Evolutionary conservation across 2,797 vertebrate species (phyloP).

Genomic region (Sebastes reedi): DNA sequence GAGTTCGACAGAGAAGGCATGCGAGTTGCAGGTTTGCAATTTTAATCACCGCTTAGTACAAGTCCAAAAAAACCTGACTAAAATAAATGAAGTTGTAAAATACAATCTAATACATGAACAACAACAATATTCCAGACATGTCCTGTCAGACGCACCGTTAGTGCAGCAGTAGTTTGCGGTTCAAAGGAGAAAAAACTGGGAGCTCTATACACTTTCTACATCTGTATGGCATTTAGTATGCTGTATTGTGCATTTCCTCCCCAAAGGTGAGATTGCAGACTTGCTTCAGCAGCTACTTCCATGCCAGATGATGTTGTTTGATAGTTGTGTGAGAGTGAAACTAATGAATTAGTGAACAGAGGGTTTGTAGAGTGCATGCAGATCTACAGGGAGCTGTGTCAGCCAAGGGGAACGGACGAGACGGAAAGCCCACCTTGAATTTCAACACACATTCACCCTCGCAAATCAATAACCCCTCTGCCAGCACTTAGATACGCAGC

Average conservation of each 20-base stretch:
- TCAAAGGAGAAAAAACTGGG: slow-evolving; percentile 8
- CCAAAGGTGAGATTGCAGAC: slow-evolving; percentile 62
- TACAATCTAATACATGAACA: not conserved
- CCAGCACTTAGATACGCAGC: slow-evolving; percentile 36
- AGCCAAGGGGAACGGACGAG: slow-evolving; percentile 59
- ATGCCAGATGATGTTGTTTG: slow-evolving; percentile 62
- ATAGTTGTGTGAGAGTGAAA: slow-evolving; percentile 71
- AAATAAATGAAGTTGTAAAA: slow-evolving; percentile 4
- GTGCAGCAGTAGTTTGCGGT: not conserved
- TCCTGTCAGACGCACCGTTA: not conserved
- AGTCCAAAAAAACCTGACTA: not conserved
- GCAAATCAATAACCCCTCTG: slow-evolving; percentile 64
- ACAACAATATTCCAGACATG: slow-evolving; percentile 4
- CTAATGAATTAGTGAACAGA: slow-evolving; percentile 72
- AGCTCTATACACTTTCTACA: slow-evolving; percentile 32
- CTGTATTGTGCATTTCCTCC: slow-evolving; percentile 53
- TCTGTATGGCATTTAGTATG: slow-evolving; percentile 61
- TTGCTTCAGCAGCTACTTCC: slow-evolving; percentile 50
- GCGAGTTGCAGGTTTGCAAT: not conserved
- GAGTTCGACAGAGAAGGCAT: not conserved
- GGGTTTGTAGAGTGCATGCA: slow-evolving; percentile 59
- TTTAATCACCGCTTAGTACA: not conserved
- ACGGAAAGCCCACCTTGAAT: slow-evolving; percentile 71
- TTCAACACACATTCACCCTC: slow-evolving; percentile 61
- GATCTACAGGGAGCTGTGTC: slow-evolving; percentile 56